Percentiles rank a stretch among this genome's conserved stretches.
Conservation (phyloP, 2,113 vertebrate species). For the Poicephalus meyeri region DNA sequence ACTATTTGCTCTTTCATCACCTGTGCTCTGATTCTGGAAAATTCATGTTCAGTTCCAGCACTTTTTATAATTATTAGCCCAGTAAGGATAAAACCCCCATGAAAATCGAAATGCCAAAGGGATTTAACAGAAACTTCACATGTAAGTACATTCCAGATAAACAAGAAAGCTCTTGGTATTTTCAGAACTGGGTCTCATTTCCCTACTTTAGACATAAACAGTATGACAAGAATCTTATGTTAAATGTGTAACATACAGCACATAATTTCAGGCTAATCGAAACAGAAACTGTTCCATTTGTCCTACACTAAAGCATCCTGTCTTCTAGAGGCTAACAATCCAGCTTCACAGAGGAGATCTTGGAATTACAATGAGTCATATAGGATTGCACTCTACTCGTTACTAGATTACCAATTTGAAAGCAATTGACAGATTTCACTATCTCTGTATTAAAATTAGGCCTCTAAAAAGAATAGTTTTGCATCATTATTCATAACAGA, state of each 20-base stretch:
- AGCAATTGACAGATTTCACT: neutral
- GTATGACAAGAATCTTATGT: neutral
- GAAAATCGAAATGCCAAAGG: neutral
- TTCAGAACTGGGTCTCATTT: neutral
- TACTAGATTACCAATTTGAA: neutral
- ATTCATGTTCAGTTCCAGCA: neutral
- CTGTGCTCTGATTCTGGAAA: neutral
- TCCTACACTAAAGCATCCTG: neutral
- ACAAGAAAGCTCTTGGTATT: neutral
- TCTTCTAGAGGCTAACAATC: neutral
- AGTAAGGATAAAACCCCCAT: neutral
- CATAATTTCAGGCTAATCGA: neutral
- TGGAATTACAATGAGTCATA: neutral
- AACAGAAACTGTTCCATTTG: neutral
- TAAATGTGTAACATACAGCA: neutral
- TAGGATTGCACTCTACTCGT: neutral
- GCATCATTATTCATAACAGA: neutral
- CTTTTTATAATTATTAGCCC: neutral
- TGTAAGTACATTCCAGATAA: neutral
- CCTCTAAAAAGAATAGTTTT: neutral
- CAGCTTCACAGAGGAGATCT: neutral
- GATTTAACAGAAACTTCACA: neutral
- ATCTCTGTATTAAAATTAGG: neutral
- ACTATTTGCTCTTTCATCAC: neutral
- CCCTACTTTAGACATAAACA: neutral